Conservation (phyloP, 2,797 vertebrate species). For the Scleropages formosus region DNA sequence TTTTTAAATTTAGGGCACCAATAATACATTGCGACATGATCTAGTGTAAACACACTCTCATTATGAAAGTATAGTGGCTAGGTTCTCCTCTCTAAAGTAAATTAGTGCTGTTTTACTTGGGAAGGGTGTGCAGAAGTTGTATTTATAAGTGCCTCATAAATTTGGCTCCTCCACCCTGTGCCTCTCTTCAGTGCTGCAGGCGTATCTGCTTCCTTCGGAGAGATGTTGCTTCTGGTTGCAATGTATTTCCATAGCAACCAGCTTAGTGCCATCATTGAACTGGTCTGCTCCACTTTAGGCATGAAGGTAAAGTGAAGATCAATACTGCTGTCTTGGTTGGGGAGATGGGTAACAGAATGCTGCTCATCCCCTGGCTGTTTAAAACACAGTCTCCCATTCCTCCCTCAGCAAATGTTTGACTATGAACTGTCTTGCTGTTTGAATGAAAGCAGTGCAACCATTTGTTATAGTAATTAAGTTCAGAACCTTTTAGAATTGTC, state of each 20-base stretch:
- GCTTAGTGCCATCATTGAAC: slow-evolving; percentile 95
- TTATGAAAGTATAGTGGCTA: too few species aligned
- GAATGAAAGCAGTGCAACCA: neutral
- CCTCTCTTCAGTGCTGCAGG: slow-evolving; percentile 82
- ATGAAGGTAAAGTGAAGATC: slow-evolving; percentile 86
- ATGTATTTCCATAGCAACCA: slow-evolving; percentile 99
- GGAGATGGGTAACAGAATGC: slow-evolving; percentile 3
- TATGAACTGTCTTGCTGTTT: neutral
- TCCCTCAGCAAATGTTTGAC: too few species aligned
- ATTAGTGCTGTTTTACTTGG: slow-evolving; percentile 21
- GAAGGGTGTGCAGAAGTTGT: slow-evolving; percentile 30
- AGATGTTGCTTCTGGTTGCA: slow-evolving; percentile 96
- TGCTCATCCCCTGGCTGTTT: slow-evolving; percentile 40
- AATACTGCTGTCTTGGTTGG: slow-evolving; percentile 52
- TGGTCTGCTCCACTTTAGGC: slow-evolving; percentile 97
- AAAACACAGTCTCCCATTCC: neutral
- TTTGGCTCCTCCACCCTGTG: slow-evolving; percentile 31
- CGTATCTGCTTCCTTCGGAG: slow-evolving; percentile 96
- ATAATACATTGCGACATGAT: too few species aligned
- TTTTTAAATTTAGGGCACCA: too few species aligned
- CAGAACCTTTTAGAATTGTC: slow-evolving; percentile 6
- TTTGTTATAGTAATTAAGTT: slow-evolving; percentile 26
- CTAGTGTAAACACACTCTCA: too few species aligned
- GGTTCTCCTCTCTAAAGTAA: neutral
- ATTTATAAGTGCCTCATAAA: slow-evolving; percentile 33